Conservation (phyloP, 2,888 invertebrate species). For the Phasia obesa region DNA sequence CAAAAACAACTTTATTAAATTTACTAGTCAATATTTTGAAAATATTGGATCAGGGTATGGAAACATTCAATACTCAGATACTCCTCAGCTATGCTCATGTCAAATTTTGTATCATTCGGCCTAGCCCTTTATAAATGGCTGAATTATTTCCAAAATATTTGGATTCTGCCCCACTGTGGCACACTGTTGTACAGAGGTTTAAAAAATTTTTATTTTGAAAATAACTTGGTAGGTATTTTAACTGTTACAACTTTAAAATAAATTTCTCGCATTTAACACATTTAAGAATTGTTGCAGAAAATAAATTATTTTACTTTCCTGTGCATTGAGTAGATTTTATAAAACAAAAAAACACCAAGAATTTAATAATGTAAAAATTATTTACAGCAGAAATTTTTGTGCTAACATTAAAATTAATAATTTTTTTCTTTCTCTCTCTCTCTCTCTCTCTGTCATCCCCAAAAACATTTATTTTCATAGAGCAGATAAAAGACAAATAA, state of each 20-base stretch:
- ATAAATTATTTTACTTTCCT: conserved; percentile 25
- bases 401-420: conserved; percentile 31
- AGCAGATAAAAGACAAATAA: conserved; percentile 24
- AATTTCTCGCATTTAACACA: background rate
- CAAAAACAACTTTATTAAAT: too few species aligned
- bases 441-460: background rate
- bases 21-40: too few species aligned
- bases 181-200: too few species aligned
- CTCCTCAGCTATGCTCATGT: too few species aligned
- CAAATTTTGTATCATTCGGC: too few species aligned
- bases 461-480: background rate
- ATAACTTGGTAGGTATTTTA: background rate
- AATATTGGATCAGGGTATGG: too few species aligned
- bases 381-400: conserved; percentile 55
- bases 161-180: too few species aligned
- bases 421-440: background rate
- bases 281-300: conserved; percentile 29
- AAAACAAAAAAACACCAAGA: background rate
- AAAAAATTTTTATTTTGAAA: too few species aligned
- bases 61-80: too few species aligned
- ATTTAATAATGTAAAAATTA: conserved; percentile 53
- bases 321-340: background rate
- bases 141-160: too few species aligned
- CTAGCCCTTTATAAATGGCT: too few species aligned
- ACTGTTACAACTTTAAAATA: background rate